Base-by-base conservation (phyloP, 2,113 vertebrate genomes). In the Lasiurus cinereus region DNA sequence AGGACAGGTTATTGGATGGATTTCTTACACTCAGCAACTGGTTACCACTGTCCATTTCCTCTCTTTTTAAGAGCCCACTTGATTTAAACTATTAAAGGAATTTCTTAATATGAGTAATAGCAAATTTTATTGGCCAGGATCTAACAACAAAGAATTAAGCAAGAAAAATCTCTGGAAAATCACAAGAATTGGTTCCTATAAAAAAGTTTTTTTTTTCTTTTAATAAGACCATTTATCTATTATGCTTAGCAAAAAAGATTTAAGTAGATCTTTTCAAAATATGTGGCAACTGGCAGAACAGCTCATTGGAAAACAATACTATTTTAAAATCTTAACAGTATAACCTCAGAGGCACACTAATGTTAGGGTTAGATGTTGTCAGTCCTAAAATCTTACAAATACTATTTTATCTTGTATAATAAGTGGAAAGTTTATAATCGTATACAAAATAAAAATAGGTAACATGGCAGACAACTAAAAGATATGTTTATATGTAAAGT, bases 101-200 rank as follows among this genome's bases (percentile, higher is more conserved):
- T 69, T 70, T 96, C 1, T 79, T 93, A 67, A 90, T 77, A 67
- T 92, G 29, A 0, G 0, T 76, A 96, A 64, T 13, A 92, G 56
- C 67, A 80, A 83, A 82, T 64, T 50, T 59, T 84, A 95, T 21
- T 8, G 5, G 43, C 48, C 89, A 14, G 95, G 83, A 14, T 86
- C n/a, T 83, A 62, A 31, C 52, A 91, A 94, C 24, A 62, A 83
- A 39, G 48, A 92, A 7, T 11, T 91, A 92, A 94, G 29, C 77
- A 91, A 46, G 6, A 84, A 46, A 87, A 83, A 88, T 84, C 86
- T 94, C 97, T 96, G 82, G 18, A 91, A 39, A 62, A 97, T 29
- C 43, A 85, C 1, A 29, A 36, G 0, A 83, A 77, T 72, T 3
- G 16, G 8, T 93, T 94, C 5, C 78, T 93, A 96, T 0, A 54